Conservation (phyloP, 2,113 vertebrate species). For the Anguilla rostrata region DNA sequence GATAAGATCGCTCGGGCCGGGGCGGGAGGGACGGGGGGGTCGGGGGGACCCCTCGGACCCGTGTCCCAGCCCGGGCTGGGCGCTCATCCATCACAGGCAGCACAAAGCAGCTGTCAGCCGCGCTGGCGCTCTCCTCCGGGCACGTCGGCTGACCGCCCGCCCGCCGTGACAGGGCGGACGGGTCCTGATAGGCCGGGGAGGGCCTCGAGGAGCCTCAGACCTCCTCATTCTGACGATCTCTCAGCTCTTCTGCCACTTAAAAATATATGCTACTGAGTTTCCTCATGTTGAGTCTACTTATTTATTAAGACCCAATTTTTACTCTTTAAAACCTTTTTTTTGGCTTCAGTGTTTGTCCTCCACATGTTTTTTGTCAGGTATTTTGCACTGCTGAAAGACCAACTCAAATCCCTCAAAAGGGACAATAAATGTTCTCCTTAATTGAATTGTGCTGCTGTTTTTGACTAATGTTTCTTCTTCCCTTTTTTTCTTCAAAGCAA, state of each 20-base stretch:
- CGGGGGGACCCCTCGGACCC: conserved; percentile 48
- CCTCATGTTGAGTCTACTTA: too few relatives aligned
- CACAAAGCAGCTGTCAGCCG: conserved; percentile 80
- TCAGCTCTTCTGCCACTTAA: too few relatives aligned
- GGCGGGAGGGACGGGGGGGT: conserved; percentile 28
- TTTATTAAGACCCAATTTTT: too few relatives aligned
- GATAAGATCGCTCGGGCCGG: conserved; percentile 74
- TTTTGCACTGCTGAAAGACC: too few relatives aligned
- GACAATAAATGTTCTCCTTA: too few relatives aligned
- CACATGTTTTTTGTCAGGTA: too few relatives aligned
- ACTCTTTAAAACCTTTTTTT: too few relatives aligned
- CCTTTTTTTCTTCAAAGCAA: background rate
- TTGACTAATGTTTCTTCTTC: conserved; percentile 8
- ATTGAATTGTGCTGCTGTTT: background rate
- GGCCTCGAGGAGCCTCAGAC: conserved; percentile 43
- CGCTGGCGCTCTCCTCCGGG: conserved; percentile 64
- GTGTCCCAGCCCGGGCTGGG: conserved; percentile 61
- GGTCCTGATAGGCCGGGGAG: conserved; percentile 38
- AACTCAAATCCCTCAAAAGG: too few relatives aligned
- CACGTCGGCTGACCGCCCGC: conserved; percentile 54
- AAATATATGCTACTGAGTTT: too few relatives aligned
- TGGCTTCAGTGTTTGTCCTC: too few relatives aligned
- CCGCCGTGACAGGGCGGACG: conserved; percentile 49
- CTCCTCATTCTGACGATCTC: too few relatives aligned
- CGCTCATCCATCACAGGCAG: conserved; percentile 75